phyloP scores from a whole-genome alignment of 64 coral and sea anemone genomes.

The Stichodactyla mertensii region DNA sequence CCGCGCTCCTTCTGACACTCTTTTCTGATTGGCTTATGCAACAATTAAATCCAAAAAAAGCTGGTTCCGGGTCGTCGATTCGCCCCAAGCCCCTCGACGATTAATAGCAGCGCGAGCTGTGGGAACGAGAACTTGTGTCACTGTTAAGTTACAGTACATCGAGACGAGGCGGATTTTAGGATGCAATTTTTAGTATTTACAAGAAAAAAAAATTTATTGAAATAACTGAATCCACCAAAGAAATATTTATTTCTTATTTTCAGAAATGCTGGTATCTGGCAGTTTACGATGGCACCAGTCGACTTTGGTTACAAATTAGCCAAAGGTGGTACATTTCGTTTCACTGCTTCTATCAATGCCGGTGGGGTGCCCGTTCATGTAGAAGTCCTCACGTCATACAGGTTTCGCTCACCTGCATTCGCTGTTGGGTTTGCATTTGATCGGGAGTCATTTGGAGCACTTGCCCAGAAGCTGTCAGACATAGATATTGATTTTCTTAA shows the following conservation, averaged over 20 bases:
- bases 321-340: conserved; percentile 41
- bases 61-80: too few species aligned
- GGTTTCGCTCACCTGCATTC: conserved; percentile 35
- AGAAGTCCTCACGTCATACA: conserved; percentile 44
- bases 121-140: too few species aligned
- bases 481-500: conserved; percentile 74
- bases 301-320: conserved; percentile 58
- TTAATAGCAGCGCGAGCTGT: too few species aligned
- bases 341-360: conserved; percentile 69
- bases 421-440: conserved; percentile 92
- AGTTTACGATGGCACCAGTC: conserved; percentile 56
- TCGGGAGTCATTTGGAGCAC: conserved; percentile 79
- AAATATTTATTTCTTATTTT: not conserved
- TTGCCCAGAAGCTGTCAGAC: conserved; percentile 76
- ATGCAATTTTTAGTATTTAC: too few species aligned
- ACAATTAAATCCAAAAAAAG: too few species aligned
- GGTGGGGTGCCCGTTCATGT: conserved; percentile 87
- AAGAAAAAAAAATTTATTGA: not conserved
- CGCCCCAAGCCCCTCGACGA: too few species aligned
- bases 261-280: conserved; percentile 62
- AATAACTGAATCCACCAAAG: too few species aligned
- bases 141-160: too few species aligned
- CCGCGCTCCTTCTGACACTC: too few species aligned
- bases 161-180: too few species aligned
- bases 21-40: too few species aligned